Percentiles rank a stretch among this genome's conserved stretches.
Conservation (phyloP, 2,113 vertebrate species). For the Oncorhynchus gorbuscha region DNA sequence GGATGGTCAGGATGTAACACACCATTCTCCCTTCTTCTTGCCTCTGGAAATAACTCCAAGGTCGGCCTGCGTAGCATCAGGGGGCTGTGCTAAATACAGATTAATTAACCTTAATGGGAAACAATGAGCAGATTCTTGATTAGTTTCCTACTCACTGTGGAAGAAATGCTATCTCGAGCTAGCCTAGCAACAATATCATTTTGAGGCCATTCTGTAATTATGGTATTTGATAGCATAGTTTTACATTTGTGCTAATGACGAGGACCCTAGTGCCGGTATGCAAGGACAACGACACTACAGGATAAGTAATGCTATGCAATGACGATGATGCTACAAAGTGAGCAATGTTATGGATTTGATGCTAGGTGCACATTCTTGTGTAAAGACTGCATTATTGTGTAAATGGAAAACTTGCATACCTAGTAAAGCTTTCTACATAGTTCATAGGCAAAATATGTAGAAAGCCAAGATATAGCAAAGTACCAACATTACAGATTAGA, state of each 20-base stretch:
- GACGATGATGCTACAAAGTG: neutral
- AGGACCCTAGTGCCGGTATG: no score
- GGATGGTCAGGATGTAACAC: constrained; percentile 7
- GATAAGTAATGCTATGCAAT: neutral
- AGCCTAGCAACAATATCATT: constrained; percentile 16
- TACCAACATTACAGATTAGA: no score
- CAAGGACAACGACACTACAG: no score
- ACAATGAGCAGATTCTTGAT: constrained; percentile 42
- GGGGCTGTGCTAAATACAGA: constrained; percentile 51
- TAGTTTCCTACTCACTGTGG: constrained; percentile 10
- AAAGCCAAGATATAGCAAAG: no score
- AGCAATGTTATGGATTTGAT: neutral
- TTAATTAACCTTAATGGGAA: constrained; percentile 64
- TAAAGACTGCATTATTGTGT: no score
- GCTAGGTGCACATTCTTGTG: neutral
- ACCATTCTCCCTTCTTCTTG: constrained; percentile 22
- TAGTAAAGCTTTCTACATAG: no score
- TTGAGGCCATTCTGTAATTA: constrained; percentile 8
- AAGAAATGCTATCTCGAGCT: constrained; percentile 6
- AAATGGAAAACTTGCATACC: no score
- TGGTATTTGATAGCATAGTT: neutral
- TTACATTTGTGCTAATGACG: neutral
- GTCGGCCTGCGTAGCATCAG: constrained; percentile 49
- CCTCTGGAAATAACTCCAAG: constrained; percentile 60
- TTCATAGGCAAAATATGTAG: no score